Evolutionary conservation across 1,140 invertebrate genomes (phyloP).

Genomic region (Mactra quadrangularis): DNA sequence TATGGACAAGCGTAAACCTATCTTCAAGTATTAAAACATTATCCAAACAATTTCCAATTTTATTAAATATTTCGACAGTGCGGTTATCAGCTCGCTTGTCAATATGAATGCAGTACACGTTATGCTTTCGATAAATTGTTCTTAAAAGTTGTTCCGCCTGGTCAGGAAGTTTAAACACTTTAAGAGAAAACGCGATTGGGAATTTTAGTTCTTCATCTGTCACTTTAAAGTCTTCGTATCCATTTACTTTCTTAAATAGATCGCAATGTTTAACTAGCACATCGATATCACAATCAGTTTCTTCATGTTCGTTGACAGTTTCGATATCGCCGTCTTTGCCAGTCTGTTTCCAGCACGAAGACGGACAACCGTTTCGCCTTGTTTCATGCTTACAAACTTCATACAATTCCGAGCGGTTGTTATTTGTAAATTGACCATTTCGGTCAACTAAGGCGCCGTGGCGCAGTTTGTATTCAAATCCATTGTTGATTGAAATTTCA

Average conservation of each 20-base stretch:
- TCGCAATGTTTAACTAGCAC: conserved; percentile 61
- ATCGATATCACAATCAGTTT: neutral
- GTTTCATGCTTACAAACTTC: neutral
- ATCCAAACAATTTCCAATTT: conserved; percentile 70
- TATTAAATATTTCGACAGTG: conserved; percentile 67
- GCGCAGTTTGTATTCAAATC: too few species aligned
- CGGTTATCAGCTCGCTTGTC: conserved; percentile 69
- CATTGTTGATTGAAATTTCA: neutral
- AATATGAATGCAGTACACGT: conserved; percentile 82
- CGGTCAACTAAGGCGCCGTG: neutral
- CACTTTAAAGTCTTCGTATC: conserved; percentile 58
- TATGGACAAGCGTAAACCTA: conserved; percentile 64
- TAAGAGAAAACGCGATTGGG: conserved; percentile 77
- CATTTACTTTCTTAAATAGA: conserved; percentile 50
- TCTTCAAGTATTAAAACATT: conserved; percentile 71
- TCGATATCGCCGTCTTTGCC: neutral
- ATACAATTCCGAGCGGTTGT: too few species aligned
- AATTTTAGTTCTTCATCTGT: conserved; percentile 70
- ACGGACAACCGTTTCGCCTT: neutral
- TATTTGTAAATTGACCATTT: neutral
- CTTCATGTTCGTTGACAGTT: too few species aligned
- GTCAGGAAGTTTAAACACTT: conserved; percentile 70
- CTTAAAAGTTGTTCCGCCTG: conserved; percentile 79
- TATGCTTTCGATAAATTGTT: conserved; percentile 80
- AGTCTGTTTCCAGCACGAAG: neutral